phyloP scores from a whole-genome alignment of 2,888 invertebrate genomes.

The Platycheirus rosarum region DNA sequence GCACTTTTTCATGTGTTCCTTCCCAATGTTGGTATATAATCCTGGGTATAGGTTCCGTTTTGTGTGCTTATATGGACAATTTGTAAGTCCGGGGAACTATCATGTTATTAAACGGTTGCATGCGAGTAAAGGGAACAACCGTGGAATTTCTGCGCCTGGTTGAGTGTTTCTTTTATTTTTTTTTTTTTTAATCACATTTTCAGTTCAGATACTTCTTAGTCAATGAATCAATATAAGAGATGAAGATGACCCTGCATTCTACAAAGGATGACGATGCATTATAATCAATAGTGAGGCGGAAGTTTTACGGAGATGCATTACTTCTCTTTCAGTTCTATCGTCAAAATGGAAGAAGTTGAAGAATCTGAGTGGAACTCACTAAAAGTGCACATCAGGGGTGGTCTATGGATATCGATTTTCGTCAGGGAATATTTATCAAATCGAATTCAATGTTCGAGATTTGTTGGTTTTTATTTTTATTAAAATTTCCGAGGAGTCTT shows the following conservation, averaged over 20 bases:
- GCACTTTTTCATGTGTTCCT: conserved; percentile 3
- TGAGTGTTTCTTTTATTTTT: neutral
- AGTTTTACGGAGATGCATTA: neutral
- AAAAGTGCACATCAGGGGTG: conserved; percentile 57
- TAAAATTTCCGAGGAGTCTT: no score
- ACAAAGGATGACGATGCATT: conserved; percentile 53
- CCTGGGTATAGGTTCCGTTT: conserved; percentile 59
- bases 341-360: conserved; percentile 24
- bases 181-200: conserved; percentile 24
- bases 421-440: neutral
- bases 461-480: neutral
- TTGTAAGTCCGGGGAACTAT: conserved; percentile 41
- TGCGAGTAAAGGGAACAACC: conserved; percentile 43
- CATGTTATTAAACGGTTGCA: conserved; percentile 65
- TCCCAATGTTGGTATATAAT: conserved; percentile 31
- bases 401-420: conserved; percentile 13
- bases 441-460: neutral
- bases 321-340: conserved; percentile 3
- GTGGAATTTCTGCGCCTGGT: conserved; percentile 45
- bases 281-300: conserved; percentile 22
- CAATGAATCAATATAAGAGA: conserved; percentile 66
- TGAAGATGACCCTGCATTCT: conserved; percentile 48
- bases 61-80: conserved; percentile 56
- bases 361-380: neutral
- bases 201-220: conserved; percentile 38